Evolutionary conservation across 2,797 vertebrate genomes (phyloP).

Genomic region (Artibeus lituratus): DNA sequence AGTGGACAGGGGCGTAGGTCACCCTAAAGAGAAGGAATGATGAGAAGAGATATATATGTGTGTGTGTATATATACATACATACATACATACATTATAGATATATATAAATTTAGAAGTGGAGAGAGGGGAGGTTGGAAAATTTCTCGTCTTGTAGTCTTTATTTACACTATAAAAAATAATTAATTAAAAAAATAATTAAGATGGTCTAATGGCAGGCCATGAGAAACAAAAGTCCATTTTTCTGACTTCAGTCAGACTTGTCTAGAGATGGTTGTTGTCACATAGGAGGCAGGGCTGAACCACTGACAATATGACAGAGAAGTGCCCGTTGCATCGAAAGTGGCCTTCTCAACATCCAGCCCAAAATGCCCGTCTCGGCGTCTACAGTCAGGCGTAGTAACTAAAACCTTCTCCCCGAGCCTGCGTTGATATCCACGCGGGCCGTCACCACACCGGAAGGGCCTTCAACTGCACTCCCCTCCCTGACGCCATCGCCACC

Average conservation of each 20-base stretch:
- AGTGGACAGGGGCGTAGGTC: rapidly evolving
- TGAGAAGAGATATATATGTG: background rate
- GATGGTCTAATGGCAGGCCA: background rate
- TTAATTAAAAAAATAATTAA: background rate
- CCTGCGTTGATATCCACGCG: background rate
- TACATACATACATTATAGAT: too few species aligned
- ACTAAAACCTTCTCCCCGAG: background rate
- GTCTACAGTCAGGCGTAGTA: background rate
- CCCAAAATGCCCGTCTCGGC: background rate
- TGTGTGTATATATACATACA: too few species aligned
- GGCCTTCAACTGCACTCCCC: background rate
- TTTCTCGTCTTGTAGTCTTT: background rate
- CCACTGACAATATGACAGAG: background rate
- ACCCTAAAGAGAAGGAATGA: too few species aligned
- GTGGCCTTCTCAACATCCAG: background rate
- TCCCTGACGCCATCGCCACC: rapidly evolving
- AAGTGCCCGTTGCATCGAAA: background rate
- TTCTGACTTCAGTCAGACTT: background rate
- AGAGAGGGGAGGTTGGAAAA: background rate
- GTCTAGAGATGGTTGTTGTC: background rate
- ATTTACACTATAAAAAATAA: background rate
- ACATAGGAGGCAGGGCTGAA: background rate
- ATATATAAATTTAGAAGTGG: background rate
- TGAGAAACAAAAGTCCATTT: background rate
- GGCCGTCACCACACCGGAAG: background rate